Conservation (phyloP, 37 sponge, comb jelly and placozoan genomes). For the Diacarnus erythraeanus region DNA sequence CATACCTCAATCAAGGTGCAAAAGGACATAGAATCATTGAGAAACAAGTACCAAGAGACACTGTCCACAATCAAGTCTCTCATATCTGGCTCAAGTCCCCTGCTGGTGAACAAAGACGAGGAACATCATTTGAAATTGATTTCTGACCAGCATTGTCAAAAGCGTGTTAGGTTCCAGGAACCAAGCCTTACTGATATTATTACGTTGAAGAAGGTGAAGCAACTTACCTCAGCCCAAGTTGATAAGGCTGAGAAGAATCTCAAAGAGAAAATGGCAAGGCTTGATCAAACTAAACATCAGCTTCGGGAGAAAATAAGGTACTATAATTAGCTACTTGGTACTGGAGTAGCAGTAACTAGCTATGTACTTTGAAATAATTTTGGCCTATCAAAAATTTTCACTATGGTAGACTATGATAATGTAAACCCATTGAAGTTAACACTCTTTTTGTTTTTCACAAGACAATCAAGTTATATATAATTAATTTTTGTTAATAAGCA, state of each 20-base stretch:
- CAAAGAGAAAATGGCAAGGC: conserved; percentile 1
- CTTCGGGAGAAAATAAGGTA: neutral
- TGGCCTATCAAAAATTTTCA: too few species aligned
- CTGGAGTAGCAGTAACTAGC: too few species aligned
- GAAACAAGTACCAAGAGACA: neutral
- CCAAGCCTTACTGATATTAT: neutral
- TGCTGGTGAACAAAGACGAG: neutral
- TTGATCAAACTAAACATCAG: neutral
- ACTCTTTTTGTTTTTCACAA: too few species aligned
- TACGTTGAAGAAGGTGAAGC: conserved; percentile 1
- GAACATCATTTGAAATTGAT: neutral
- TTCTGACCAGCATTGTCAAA: neutral
- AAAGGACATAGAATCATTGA: conserved; percentile 10
- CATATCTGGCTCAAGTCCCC: neutral
- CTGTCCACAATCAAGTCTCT: neutral
- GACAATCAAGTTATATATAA: too few species aligned
- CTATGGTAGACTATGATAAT: too few species aligned
- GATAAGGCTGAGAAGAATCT: conserved; percentile 30
- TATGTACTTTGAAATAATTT: too few species aligned
- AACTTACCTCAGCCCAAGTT: neutral
- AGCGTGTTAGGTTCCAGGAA: neutral
- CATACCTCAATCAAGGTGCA: conserved; percentile 14
- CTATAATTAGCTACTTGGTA: too few species aligned
- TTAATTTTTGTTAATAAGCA: too few species aligned
- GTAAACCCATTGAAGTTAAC: too few species aligned